Evolutionary conservation across 2,888 invertebrate genomes (phyloP).

Genomic region (Serripes groenlandicus): DNA sequence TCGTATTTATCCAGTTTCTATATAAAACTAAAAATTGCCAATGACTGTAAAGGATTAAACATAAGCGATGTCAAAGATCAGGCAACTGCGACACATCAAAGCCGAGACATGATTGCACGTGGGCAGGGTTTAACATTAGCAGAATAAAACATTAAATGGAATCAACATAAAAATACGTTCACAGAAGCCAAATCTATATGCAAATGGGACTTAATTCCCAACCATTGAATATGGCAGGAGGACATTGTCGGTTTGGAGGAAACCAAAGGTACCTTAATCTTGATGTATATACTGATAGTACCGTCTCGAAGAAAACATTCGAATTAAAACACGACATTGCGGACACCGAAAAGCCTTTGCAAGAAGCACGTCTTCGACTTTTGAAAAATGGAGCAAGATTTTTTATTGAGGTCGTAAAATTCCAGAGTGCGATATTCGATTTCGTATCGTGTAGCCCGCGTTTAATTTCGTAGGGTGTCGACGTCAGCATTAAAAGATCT

Average conservation of each 20-base stretch:
- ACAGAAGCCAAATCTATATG: conserved; percentile 63
- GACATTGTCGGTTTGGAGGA: conserved; percentile 21
- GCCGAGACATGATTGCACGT: conserved; percentile 16
- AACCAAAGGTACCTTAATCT: neutral
- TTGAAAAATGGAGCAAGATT: conserved; percentile 23
- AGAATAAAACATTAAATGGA: conserved; percentile 27
- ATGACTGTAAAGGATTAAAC: too few species aligned
- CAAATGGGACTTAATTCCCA: conserved; percentile 64
- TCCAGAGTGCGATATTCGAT: conserved; percentile 65
- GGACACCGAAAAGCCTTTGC: conserved; percentile 9
- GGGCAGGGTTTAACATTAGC: conserved; percentile 3
- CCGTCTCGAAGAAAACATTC: too few species aligned
- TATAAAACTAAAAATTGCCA: too few species aligned
- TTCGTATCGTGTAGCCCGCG: conserved; percentile 65
- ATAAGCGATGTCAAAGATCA: too few species aligned
- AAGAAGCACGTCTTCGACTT: conserved; percentile 46
- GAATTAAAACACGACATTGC: neutral
- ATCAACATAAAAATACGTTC: conserved; percentile 54
- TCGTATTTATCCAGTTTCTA: too few species aligned
- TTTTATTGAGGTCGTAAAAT: conserved; percentile 62
- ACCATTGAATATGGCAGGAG: conserved; percentile 49
- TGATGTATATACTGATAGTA: too few species aligned
- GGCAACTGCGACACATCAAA: conserved; percentile 52
- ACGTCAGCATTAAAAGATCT: conserved; percentile 61
- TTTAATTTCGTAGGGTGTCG: conserved; percentile 71